Evolutionary conservation across 2,797 vertebrate species (phyloP), one percentile per base, ranked within the genome.

Genomic region (Cynodonichthys magdalenae): DNA sequence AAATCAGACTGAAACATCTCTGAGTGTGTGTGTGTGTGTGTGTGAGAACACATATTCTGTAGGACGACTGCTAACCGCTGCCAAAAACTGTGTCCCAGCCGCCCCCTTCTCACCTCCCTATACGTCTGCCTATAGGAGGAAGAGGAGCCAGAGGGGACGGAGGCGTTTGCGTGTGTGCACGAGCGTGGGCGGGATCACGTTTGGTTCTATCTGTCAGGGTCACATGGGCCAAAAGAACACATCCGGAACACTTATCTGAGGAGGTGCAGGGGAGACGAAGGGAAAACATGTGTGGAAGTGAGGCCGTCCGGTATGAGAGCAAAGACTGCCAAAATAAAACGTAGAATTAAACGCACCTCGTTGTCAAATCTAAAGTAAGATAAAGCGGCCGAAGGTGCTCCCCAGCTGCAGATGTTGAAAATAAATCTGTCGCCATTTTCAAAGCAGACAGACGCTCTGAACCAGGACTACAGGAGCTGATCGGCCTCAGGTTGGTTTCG

Each of bases 81-180:
- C 95, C 95, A 96, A 95, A 95, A 86, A 94, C 94, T 91, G 83
- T 92, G 92, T 92, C 92, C 69, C 66, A 82, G 90, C 88, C 85
- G 70, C 69, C 71, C 56, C 74, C 45, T 63, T 52, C 71, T 58
- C 65, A 74, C 78, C 66, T 79, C 63, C 77, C 86, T 88, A 88
- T 91, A 92, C 56, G 47, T 87, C 84, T 83, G 70, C 75, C 86
- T 83, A 90, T 92, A 91, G 81, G 79, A 86, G 87, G 79, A 85
- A 78, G 89, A 86, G 84, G 76, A 73, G 79, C 72, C 70, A 68
- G 80, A 76, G 86, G 69, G 72, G 80, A 62, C 28, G 50, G 66
- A 63, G 59, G 59, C 47, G 41, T 63, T 31, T 45, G 71, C 9
- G 1, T 49, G 63, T 56, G 15, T 42, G 66, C 42, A 63, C 58